Percentiles rank a stretch among this genome's conserved stretches.
Evolutionary conservation across 2,113 vertebrate genomes (phyloP).

Genomic region (Coracopsis vasa): DNA sequence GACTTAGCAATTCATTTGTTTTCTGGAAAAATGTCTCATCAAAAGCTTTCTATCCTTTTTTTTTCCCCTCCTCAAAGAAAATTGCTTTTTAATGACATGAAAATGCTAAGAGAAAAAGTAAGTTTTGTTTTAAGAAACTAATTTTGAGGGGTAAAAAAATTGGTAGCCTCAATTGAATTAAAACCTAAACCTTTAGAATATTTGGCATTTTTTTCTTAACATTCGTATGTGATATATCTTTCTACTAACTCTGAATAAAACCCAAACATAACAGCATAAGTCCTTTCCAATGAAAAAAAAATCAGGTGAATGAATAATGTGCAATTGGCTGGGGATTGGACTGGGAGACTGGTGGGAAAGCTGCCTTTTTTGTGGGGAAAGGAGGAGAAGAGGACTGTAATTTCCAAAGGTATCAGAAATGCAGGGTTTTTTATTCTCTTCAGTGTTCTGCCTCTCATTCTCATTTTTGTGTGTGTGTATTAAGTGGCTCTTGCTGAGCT

Average conservation of each 20-base stretch:
- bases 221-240: neutral
- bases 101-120: neutral
- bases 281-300: neutral
- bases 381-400: neutral
- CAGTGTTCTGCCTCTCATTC: neutral
- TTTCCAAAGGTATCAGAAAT: neutral
- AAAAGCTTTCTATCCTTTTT: neutral
- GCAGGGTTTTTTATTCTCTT: neutral
- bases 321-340: neutral
- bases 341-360: neutral
- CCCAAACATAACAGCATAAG: neutral
- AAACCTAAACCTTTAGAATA: neutral
- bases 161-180: neutral
- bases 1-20: neutral
- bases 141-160: neutral
- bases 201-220: neutral
- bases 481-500: conserved; percentile 32
- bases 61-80: neutral
- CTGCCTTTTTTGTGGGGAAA: neutral
- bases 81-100: neutral
- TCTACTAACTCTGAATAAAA: neutral
- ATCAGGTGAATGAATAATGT: neutral
- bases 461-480: neutral
- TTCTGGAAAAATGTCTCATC: neutral
- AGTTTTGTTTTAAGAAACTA: neutral